Conservation (phyloP, 1,140 invertebrate species). For the Magallana gigas region DNA sequence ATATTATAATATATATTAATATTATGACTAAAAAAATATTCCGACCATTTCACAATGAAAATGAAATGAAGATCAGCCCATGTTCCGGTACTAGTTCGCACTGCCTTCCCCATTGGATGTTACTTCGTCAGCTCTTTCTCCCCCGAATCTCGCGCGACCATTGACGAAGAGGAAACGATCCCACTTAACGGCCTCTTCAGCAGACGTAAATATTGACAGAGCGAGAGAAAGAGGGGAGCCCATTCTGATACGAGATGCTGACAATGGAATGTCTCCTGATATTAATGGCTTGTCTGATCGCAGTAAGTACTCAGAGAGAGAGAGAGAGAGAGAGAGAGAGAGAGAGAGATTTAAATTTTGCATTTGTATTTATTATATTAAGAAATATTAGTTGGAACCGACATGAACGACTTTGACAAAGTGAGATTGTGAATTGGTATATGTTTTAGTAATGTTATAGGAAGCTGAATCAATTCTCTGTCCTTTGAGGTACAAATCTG, state of each 20-base stretch:
- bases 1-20: too few relatives aligned
- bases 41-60: too few relatives aligned
- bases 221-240: background rate
- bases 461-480: too few relatives aligned
- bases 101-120: background rate
- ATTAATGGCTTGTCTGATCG: background rate
- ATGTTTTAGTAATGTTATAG: too few relatives aligned
- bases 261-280: background rate
- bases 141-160: conserved; percentile 2
- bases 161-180: background rate
- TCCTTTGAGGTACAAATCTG: too few relatives aligned
- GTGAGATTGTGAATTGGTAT: too few relatives aligned
- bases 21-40: too few relatives aligned
- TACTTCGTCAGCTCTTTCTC: background rate
- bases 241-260: background rate
- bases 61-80: background rate
- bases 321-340: too few relatives aligned
- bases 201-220: conserved; percentile 7
- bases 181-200: background rate
- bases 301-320: background rate
- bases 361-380: too few relatives aligned
- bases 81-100: background rate
- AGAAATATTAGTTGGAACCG: too few relatives aligned
- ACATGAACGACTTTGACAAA: too few relatives aligned
- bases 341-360: too few relatives aligned